A percentile compares a stretch with the other conserved stretches of the same genome.
Evolutionary conservation across 2,113 vertebrate species (phyloP).

Genomic region (Acinonyx jubatus): DNA sequence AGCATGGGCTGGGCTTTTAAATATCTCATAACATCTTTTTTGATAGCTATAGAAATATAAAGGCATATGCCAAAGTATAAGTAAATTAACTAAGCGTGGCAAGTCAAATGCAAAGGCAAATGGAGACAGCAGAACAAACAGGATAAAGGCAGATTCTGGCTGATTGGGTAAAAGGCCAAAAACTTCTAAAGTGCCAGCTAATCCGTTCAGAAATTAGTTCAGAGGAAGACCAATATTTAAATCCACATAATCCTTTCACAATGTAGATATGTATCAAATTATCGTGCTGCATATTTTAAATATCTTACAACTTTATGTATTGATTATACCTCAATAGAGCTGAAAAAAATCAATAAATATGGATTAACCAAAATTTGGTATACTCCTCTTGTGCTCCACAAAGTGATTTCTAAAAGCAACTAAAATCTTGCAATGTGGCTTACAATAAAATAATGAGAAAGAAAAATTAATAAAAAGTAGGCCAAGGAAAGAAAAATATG

Average conservation of each 20-base stretch:
- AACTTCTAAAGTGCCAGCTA: not conserved
- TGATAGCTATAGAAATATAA: not conserved
- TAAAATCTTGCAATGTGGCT: not conserved
- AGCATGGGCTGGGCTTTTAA: not conserved
- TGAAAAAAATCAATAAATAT: not conserved
- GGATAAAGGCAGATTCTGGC: not conserved
- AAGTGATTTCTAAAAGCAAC: not conserved
- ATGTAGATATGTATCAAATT: not conserved
- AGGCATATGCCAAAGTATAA: not conserved
- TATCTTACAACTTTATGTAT: not conserved
- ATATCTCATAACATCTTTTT: not conserved
- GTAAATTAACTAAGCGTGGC: not conserved
- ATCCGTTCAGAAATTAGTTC: not conserved
- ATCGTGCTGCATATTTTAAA: not conserved
- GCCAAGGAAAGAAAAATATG: not conserved
- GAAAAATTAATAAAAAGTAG: not conserved
- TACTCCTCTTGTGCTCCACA: not conserved
- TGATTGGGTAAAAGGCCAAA: not conserved
- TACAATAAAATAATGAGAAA: not conserved
- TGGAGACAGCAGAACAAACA: not conserved
- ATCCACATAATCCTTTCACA: not conserved
- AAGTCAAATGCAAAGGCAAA: not conserved
- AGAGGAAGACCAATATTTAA: not conserved
- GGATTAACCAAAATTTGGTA: not conserved
- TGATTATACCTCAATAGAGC: not conserved